Base-by-base conservation (phyloP, 2,797 vertebrate genomes). In the Manis pentadactyla region DNA sequence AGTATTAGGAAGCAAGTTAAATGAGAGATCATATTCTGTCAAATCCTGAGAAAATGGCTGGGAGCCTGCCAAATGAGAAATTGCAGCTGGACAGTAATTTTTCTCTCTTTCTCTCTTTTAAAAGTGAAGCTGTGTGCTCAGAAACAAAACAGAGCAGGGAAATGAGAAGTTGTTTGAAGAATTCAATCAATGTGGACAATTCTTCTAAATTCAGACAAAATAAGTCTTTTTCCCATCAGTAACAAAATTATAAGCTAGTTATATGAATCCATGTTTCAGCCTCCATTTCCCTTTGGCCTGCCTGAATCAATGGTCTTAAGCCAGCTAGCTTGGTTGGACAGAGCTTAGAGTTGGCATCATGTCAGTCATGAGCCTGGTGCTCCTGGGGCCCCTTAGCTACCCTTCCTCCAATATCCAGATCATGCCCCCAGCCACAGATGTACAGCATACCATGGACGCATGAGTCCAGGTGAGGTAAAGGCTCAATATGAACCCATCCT, bases 1-100 rank as follows among this genome's bases (percentile, higher is more conserved):
- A 59, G 51, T 75, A 93, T 94, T 91, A 93, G 93, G 83, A 96
- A 93, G 49, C 29, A 10, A 84, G 95, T 96, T 98, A 98, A 97
- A 97, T 96, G 95, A 96, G 88, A 96, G 92, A 95, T 96, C 95
- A 96, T 81, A 96, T 94, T 95, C 93, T 96, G 93, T 95, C 96
- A 96, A 95, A 94, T 94, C 74, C 85, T 95, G 88, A 93, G 90
- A 92, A 97, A 96, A 97, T 85, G 89, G 83, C 93, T 97, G 96
- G 89, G 68, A 0, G 17, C 79, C 95, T 96, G 96, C 96, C 95
- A 97, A 95, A 96, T 93, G 94, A 97, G 91, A 96, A 97, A 96
- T 31, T 97, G 87, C 91, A 93, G 69, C 94, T 90, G 96, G 91
- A 90, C 89, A 42, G 71, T 94, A 57, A 96, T 96, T 96, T 89